Base-by-base conservation (phyloP, 2,797 vertebrate genomes). In the Lepus oiostolus region DNA sequence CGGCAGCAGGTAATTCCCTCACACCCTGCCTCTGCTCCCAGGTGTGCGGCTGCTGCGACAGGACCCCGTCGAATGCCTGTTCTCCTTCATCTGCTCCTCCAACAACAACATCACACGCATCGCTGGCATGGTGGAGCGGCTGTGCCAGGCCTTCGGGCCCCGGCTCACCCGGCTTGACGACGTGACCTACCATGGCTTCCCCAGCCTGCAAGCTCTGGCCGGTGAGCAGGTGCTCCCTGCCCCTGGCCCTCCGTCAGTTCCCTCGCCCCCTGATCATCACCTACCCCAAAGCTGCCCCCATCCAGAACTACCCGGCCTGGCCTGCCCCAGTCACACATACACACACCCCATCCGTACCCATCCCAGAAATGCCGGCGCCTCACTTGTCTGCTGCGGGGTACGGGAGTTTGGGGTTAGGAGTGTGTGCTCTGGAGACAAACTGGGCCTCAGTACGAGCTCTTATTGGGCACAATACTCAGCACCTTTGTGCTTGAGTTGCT, bases 61-160 rank as follows among this genome's bases (percentile, higher is more conserved):
- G 96, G 99, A 99, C 92, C 99, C 99, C 0, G 96, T 98, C 0
- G 99, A 99, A 96, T 99, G 99, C 86, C 98, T 99, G 42, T 99
- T 99, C 97, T 99, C 99, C 50, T 99, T 99, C 94, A 99, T 99
- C 96, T 99, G 99, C 96, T 99, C 99, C 87, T 99, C 99, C 95
- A 99, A 99, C 98, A 99, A 99, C 98, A 99, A 99, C 96, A 98
- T 99, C 83, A 98, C 99, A 3, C 99, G 99, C 70, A 99, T 99
- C 97, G 99, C 99, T 8, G 98, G 99, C 86, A 99, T 99, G 99
- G 98, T 99, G 19, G 99, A 99, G 74, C 98, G 99, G 38, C 98
- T 99, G 58, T 99, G 99, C 96, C 95, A 97, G 95, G 96, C 98
- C 63, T 98, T 99, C 0, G 99, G 99, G 6, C 87, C 93, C 30